Evolutionary conservation across 2,113 vertebrate genomes (phyloP), one percentile per base, ranked within the genome.

Genomic region (Thamnophis sirtalis): DNA sequence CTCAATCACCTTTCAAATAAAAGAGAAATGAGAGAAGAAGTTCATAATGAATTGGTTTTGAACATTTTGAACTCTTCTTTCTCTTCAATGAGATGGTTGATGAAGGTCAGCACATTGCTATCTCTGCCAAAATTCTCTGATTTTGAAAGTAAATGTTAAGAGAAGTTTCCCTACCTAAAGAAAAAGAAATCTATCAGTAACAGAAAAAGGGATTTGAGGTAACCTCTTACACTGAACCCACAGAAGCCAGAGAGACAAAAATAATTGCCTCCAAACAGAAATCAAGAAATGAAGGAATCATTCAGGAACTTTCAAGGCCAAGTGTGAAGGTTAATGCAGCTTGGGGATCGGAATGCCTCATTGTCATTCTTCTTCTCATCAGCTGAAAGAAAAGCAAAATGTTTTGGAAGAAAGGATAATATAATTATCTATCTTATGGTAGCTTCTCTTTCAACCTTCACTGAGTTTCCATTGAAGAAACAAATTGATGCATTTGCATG

Each of bases 401-500:
- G 24, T 26, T 85, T 95, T 93, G 58, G 86, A 89, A 92, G 68
- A 48, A 56, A 60, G 55, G 94, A 91, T 26, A 95, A 93, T 28
- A 2, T 54, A 89, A 89, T 80, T 93, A 51, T 91, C 58, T 91
- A 48, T 0, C 0, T 86, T 90, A 51, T n/a, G 51, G 88, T 92
- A 63, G 43, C 84, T 96, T 94, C 91, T 26, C 58, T 93, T 93
- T 93, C 94, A 94, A 54, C n/a, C 56, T 19, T 93, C 92, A 49
- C 49, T 86, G 84, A 56, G 58, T 95, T 91, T 80, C 88, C 88
- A 54, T 88, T 95, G 80, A 93, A 33, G 54, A 96, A 96, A 50
- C 94, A 96, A 96, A 95, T 92, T 91, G 92, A 93, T 49, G 56
- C 55, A 96, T 96, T 96, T 96, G 90, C 92, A 97, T 96, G 24